A percentile compares a stretch with the other conserved stretches of the same genome.
Conservation (phyloP, 2,888 invertebrate genomes). For the Limenitis arthemis region DNA sequence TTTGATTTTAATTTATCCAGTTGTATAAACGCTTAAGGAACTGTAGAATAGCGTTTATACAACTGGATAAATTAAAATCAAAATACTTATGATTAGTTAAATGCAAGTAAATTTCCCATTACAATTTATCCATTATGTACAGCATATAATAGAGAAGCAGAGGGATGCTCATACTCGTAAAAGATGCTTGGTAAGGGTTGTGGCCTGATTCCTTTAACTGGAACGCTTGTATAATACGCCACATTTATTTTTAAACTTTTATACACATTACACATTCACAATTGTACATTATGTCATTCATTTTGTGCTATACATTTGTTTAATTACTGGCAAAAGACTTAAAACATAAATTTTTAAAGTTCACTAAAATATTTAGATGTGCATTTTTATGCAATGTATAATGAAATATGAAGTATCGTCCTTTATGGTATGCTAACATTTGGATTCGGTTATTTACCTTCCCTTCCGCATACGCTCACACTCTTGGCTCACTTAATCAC, state of each 20-base stretch:
- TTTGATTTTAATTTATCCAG: no score
- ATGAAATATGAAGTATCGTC: no score
- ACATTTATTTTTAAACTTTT: conserved; percentile 29
- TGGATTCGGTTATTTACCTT: no score
- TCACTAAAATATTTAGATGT: no score
- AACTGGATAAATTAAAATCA: no score
- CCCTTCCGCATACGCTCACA: no score
- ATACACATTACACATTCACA: conserved; percentile 1
- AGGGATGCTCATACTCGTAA: conserved; percentile 32
- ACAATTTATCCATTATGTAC: conserved; percentile 21
- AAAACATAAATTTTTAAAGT: background rate
- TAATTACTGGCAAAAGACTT: background rate
- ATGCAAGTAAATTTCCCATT: conserved; percentile 17
- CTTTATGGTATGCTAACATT: no score
- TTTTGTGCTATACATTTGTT: background rate
- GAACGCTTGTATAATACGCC: conserved; percentile 28
- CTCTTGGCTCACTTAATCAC: no score
- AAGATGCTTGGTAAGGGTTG: conserved; percentile 32
- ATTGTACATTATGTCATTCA: background rate
- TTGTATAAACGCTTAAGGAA: no score
- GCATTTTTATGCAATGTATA: no score
- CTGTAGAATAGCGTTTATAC: no score
- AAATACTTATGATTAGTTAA: no score
- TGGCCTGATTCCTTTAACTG: conserved; percentile 33
- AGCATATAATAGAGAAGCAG: conserved; percentile 19